These are phyloP conservation scores for Brachyhypopomus occidentalis DNA, from an alignment of 2,113 vertebrate species.

Conservation along the genomic window DNA sequence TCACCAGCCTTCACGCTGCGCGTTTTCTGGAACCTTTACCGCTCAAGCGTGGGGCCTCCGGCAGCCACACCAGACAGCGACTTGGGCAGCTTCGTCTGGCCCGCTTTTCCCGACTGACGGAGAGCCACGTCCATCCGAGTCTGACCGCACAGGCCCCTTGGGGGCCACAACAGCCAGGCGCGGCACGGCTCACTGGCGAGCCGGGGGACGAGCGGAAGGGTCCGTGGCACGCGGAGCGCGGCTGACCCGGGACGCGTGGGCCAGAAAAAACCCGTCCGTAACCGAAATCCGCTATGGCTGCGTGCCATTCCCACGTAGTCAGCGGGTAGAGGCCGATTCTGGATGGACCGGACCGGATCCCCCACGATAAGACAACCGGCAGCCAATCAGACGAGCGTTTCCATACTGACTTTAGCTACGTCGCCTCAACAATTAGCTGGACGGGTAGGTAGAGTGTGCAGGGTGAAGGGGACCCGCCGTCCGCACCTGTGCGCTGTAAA, in stretches of 20 bases:
- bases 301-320: neutral
- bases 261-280: constrained; percentile 22
- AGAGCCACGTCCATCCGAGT: neutral
- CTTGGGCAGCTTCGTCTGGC: neutral
- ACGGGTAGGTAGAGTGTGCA: neutral
- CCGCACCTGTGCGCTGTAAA: neutral
- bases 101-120: neutral
- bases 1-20: neutral
- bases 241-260: neutral
- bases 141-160: neutral
- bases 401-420: neutral
- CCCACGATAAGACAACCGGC: neutral
- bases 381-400: neutral
- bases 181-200: neutral
- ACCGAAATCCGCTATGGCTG: neutral
- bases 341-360: neutral
- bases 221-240: constrained; percentile 62
- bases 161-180: neutral
- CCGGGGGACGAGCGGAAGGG: neutral
- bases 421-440: neutral
- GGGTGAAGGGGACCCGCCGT: neutral
- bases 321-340: neutral
- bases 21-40: neutral
- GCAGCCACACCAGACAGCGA: neutral
- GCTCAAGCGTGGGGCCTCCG: neutral